Evolutionary conservation across 1,140 invertebrate genomes (phyloP).

Genomic region (Anagrus nilaparvatae): DNA sequence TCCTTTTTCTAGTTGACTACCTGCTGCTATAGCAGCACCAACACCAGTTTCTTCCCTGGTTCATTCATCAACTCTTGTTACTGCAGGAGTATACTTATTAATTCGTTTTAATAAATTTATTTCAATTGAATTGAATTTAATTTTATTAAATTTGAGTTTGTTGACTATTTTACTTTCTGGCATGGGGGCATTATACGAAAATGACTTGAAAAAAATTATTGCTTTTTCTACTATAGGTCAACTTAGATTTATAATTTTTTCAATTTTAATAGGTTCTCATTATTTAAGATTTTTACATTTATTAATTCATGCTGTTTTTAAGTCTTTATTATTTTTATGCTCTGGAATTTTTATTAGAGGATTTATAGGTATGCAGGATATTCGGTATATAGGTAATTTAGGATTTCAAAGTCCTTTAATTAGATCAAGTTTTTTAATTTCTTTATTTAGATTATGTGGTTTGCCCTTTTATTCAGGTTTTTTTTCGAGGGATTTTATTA

Average conservation of each 20-base stretch:
- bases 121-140: conserved; percentile 12
- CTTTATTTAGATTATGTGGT: conserved; percentile 44
- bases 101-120: conserved; percentile 47
- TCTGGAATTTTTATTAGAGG: conserved; percentile 50
- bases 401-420: conserved; percentile 35
- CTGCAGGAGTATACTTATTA: conserved; percentile 58
- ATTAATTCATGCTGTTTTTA: conserved; percentile 52
- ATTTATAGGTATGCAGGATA: conserved; percentile 49
- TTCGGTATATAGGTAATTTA: conserved; percentile 45
- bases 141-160: conserved; percentile 37
- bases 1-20: conserved; percentile 59
- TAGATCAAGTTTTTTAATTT: conserved; percentile 39
- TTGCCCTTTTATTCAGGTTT: conserved; percentile 50
- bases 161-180: conserved; percentile 51
- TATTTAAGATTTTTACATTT: conserved; percentile 55
- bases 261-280: conserved; percentile 40
- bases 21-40: conserved; percentile 56
- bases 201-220: conserved; percentile 61
- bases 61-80: conserved; percentile 64
- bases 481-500: conserved; percentile 57
- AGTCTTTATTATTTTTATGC: conserved; percentile 52
- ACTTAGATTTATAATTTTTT: conserved; percentile 53
- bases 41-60: conserved; percentile 60
- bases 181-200: conserved; percentile 47
- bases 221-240: conserved; percentile 60